phyloP scores from a whole-genome alignment of 2,797 vertebrate genomes.

The Kryptopterus vitreolus region DNA sequence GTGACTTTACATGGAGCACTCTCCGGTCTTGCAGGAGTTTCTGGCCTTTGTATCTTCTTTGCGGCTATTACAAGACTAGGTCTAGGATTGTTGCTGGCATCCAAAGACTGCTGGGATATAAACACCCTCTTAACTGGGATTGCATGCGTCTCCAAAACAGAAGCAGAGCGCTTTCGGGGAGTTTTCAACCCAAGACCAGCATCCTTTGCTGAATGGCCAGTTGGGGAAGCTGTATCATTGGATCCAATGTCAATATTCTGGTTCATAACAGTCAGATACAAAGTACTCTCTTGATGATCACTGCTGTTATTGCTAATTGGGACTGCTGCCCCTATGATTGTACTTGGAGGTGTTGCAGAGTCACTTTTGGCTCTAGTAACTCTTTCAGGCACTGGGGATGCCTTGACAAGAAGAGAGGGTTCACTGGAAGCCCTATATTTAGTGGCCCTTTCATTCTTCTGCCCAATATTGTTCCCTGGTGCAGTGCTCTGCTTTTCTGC shows the following conservation, averaged over 20 bases:
- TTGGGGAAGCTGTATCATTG: constrained; percentile 70
- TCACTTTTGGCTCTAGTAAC: constrained; percentile 79
- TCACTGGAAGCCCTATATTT: constrained; percentile 83
- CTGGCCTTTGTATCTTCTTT: constrained; percentile 81
- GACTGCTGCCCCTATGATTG: constrained; percentile 74
- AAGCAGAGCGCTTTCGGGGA: constrained; percentile 86
- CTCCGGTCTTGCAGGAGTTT: constrained; percentile 79
- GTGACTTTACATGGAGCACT: constrained; percentile 80
- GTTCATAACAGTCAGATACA: constrained; percentile 84
- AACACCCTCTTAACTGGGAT: constrained; percentile 94
- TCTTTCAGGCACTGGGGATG: constrained; percentile 75
- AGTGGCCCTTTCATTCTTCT: constrained; percentile 76
- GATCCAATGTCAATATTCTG: constrained; percentile 80
- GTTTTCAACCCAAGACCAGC: constrained; percentile 79
- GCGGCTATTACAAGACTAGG: constrained; percentile 65
- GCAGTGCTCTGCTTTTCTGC: constrained; percentile 74
- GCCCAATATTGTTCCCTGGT: constrained; percentile 65
- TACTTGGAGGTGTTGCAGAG: constrained; percentile 69
- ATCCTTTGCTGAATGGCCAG: constrained; percentile 75
- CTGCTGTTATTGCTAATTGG: constrained; percentile 81
- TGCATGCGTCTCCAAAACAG: constrained; percentile 82
- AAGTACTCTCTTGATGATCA: constrained; percentile 78
- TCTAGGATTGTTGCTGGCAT: constrained; percentile 75
- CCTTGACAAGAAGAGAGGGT: constrained; percentile 78
- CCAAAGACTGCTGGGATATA: constrained; percentile 82